Conservation (phyloP, 1,140 invertebrate species). For the Trinorchestia longiramus region DNA sequence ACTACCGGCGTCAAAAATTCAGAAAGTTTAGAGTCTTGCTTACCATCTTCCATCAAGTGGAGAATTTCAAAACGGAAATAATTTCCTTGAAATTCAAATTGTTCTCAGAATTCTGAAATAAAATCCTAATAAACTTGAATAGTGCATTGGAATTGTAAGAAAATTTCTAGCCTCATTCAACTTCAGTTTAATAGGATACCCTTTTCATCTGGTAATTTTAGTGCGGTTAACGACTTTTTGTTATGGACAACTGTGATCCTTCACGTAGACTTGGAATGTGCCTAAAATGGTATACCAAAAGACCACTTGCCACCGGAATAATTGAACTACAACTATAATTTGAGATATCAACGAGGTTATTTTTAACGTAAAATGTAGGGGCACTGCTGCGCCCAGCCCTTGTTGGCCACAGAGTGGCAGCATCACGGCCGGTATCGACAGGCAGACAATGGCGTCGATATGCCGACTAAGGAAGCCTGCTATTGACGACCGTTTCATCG, state of each 20-base stretch:
- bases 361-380: background rate
- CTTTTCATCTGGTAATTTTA: too few species aligned
- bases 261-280: background rate
- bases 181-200: too few species aligned
- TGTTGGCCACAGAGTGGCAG: background rate
- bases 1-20: too few species aligned
- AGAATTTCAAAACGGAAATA: too few species aligned
- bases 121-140: too few species aligned
- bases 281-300: background rate
- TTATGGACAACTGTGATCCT: background rate
- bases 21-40: too few species aligned
- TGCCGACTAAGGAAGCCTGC: background rate
- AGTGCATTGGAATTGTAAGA: too few species aligned
- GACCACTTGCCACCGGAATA: background rate
- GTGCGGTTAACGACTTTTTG: too few species aligned
- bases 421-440: background rate
- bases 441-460: background rate
- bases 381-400: background rate
- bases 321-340: background rate
- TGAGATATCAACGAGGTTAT: background rate
- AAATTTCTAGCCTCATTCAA: too few species aligned
- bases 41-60: too few species aligned
- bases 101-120: too few species aligned
- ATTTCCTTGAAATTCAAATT: too few species aligned
- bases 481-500: background rate